Base-by-base conservation (phyloP, 2,888 invertebrate genomes). In the Chloroclystis v-ata region DNA sequence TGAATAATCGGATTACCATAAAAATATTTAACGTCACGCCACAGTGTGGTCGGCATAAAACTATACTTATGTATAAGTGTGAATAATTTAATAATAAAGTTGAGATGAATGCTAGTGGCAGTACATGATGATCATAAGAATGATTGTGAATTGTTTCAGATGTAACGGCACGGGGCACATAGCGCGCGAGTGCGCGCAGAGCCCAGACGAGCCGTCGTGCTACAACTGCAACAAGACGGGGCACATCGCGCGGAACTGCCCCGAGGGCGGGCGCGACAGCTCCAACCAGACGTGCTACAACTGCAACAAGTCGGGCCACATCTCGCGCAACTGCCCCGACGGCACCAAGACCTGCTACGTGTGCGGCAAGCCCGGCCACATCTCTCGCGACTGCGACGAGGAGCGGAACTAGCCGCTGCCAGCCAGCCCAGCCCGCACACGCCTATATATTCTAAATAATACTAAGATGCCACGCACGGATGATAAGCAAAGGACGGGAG, bases 171-270 rank as follows among this genome's bases (percentile, higher is more conserved):
- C 95, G 74, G 97, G 97, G 53, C 97, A 97, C 88, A 96, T 96
- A 89, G 96, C 96, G 68, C 95, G 95, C 78, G 95, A 97, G 87
- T 97, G 97, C 87, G 93, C 94, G 72, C 95, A 95, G 89, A 91
- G 89, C 69, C 92, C 92, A 57, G 93, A 93, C 74, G 92, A 91
- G 83, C 93, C 95, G 82, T 95, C 95, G 70, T 97, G 97, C 90
- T 97, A 97, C 91, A 97, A 95, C 87, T 97, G 97, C 91, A 95
- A 95, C 89, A 95, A 96, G 90, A 93, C 94, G 60, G 97, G 97
- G 65, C 97, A 97, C 89, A 94, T 97, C 78, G 96, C 94, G 52
- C 92, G 94, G 73, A 93, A 92, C 86, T 95, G 94, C 88, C 94
- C 94, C 47, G 94, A 94, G 81, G 91, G 91, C 65, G 91, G 89